Conservation (phyloP, 1,140 invertebrate species). For the Stegodyphus dumicola region DNA sequence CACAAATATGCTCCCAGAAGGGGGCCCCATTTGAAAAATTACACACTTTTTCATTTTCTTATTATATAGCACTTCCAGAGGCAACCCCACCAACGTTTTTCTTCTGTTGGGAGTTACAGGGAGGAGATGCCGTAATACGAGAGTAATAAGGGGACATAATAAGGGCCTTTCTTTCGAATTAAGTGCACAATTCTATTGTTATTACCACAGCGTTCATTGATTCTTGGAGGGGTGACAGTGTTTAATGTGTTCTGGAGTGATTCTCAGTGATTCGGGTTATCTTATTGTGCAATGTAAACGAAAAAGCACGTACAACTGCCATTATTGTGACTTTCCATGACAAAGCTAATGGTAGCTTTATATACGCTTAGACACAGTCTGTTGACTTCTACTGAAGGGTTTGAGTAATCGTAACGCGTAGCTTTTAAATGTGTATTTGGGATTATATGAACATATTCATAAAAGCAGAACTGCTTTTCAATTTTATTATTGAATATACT, state of each 20-base stretch:
- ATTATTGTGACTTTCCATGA: background rate
- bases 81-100: too few species aligned
- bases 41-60: background rate
- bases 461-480: too few species aligned
- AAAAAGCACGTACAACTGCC: conserved; percentile 33
- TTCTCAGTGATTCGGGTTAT: conserved; percentile 24
- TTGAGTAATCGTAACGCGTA: too few species aligned
- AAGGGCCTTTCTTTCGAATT: conserved; percentile 22
- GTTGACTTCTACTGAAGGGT: too few species aligned
- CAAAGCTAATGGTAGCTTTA: too few species aligned
- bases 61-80: background rate
- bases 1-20: background rate
- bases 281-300: conserved; percentile 26
- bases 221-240: conserved; percentile 1
- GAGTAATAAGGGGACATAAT: conserved; percentile 17
- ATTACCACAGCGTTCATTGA: conserved; percentile 14
- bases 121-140: conserved; percentile 27
- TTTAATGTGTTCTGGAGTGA: conserved; percentile 12
- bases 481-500: too few species aligned
- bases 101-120: background rate
- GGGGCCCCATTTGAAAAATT: conserved; percentile 20
- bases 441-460: too few species aligned
- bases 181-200: conserved; percentile 30
- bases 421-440: too few species aligned
- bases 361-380: too few species aligned